Evolutionary conservation across 2,113 vertebrate species (phyloP).

Genomic region (Indicator maculatus): DNA sequence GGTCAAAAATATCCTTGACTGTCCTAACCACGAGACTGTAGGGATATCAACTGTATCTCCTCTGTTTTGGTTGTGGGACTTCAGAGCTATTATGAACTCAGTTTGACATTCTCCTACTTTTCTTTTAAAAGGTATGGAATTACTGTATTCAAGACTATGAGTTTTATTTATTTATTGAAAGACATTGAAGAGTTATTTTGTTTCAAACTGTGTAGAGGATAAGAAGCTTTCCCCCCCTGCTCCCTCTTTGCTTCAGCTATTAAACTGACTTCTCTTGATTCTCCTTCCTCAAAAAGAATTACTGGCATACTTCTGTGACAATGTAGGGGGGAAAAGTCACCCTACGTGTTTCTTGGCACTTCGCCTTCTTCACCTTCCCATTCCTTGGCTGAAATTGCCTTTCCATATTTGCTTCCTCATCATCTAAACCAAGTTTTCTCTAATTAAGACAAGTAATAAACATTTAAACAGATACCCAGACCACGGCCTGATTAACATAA

Average conservation of each 20-base stretch:
- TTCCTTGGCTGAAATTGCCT: background rate
- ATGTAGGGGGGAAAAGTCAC: background rate
- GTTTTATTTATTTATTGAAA: background rate
- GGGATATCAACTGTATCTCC: background rate
- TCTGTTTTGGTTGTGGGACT: background rate
- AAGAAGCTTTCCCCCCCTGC: background rate
- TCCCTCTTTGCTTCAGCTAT: background rate
- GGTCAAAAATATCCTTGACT: background rate
- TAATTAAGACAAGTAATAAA: constrained; percentile 50
- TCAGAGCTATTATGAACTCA: background rate
- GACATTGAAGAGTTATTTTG: background rate
- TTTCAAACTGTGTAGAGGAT: background rate
- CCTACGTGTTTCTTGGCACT: background rate
- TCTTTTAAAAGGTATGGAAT: background rate
- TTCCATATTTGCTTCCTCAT: constrained; percentile 14
- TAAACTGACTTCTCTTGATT: background rate
- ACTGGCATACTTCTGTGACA: background rate
- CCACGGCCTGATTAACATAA: constrained; percentile 42
- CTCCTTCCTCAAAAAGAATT: background rate
- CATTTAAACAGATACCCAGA: constrained; percentile 43
- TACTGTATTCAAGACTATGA: background rate
- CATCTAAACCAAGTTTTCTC: constrained; percentile 28
- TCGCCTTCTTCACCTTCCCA: constrained; percentile 30
- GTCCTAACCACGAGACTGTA: background rate
- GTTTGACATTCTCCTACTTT: background rate